Base-by-base conservation (phyloP, 2,113 vertebrate species). In the Aldabrachelys gigantea region DNA sequence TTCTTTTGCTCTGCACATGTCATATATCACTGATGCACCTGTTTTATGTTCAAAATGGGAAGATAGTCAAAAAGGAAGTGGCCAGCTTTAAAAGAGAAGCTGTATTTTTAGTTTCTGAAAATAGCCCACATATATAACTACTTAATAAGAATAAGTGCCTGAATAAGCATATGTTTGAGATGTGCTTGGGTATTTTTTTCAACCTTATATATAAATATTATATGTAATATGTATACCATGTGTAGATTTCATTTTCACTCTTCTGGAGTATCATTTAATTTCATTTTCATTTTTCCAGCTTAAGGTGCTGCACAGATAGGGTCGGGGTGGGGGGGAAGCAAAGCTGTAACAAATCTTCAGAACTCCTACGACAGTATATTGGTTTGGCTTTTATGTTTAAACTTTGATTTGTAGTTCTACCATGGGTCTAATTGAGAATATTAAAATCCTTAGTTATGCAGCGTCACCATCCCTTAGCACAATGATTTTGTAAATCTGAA, bases 1-100 rank as follows among this genome's bases (percentile, higher is more conserved):
- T 95, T 96, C 93, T 96, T 94, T 87, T 92, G 82, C 81, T 85
- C 29, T 7, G 84, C 95, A 79, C 91, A 93, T 84, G 93, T 93
- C 97, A 97, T 89, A 95, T 96, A 96, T 93, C 95, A 91, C 97
- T 98, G 89, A 95, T 97, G 96, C 98, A 98, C 98, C 98, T 98
- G 98, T 97, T 98, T 98, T 96, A 94, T 97, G 96, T 98, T 98
- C 94, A 79, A 95, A 97, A 91, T 95, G 94, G 97, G 97, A 98
- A 98, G 90, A 94, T 2, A 85, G 94, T 98, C 96, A 97, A 97
- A 97, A 97, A 97, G 93, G 97, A 98, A 88, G 69, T 98, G 97
- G 98, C 96, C 95, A 88, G 96, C 96, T 97, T 98, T 98, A 94
- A 97, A 97, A 98, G 92, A 98, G 92, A 98, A 82, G 91, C 91